A percentile compares a stretch with the other conserved stretches of the same genome.
Conservation (phyloP, 2,888 invertebrate species). For the Cinara cedri region DNA sequence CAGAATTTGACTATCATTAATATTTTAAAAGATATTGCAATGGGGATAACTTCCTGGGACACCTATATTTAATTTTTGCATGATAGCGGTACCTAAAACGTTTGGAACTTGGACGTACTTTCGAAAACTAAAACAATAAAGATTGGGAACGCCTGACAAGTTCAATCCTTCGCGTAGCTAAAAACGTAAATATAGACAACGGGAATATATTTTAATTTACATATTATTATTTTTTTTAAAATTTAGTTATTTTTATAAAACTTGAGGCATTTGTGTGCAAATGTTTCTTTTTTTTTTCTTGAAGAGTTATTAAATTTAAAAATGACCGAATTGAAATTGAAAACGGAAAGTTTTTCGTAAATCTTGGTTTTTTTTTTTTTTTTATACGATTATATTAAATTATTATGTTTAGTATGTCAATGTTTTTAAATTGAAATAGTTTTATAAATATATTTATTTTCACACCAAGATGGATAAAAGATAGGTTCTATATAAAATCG, state of each 20-base stretch:
- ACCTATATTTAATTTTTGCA: too few relatives aligned
- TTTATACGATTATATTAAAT: background rate
- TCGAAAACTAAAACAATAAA: slow-evolving; percentile 3
- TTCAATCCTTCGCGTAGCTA: background rate
- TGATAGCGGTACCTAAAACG: background rate
- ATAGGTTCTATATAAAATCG: too few relatives aligned
- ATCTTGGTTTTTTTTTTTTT: background rate
- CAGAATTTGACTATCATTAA: too few relatives aligned
- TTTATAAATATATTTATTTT: slow-evolving; percentile 1
- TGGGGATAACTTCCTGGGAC: too few relatives aligned
- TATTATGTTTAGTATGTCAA: too few relatives aligned
- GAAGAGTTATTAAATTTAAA: background rate
- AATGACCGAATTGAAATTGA: slow-evolving; percentile 36
- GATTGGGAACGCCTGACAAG: background rate
- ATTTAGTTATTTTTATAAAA: slow-evolving; percentile 14
- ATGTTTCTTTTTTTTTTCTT: background rate
- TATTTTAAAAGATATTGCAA: too few relatives aligned
- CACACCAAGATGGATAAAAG: background rate
- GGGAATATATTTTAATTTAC: slow-evolving; percentile 9
- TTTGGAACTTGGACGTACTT: background rate
- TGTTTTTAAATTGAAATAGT: too few relatives aligned
- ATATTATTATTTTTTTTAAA: slow-evolving; percentile 4
- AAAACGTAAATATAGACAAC: slow-evolving; percentile 1
- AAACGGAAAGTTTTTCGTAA: background rate
- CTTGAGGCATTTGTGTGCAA: slow-evolving; percentile 7